A percentile compares a stretch with the other conserved stretches of the same genome.
Evolutionary conservation across 2,113 vertebrate species (phyloP).

Genomic region (Oreochromis tanganicae): DNA sequence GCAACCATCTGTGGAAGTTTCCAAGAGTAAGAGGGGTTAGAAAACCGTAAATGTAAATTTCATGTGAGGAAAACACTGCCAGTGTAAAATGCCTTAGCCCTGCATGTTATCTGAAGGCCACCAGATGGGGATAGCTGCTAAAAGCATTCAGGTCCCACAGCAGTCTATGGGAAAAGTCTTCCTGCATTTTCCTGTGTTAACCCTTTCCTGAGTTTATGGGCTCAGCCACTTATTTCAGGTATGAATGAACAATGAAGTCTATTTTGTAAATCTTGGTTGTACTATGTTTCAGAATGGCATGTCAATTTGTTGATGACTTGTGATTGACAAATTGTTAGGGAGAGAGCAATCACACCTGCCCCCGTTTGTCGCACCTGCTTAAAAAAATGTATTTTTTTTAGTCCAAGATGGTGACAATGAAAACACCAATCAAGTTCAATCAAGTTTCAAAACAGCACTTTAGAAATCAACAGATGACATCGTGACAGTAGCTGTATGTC

Average conservation of each 20-base stretch:
- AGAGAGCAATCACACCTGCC: not conserved
- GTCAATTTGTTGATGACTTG: not conserved
- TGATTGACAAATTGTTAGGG: not conserved
- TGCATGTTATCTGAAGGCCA: not conserved
- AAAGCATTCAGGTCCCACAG: not conserved
- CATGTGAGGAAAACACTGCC: not conserved
- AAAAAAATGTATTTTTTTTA: not conserved
- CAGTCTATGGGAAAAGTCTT: not conserved
- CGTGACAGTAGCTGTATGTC: not conserved
- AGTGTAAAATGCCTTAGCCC: not conserved
- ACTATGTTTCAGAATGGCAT: not conserved
- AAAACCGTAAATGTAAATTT: not conserved
- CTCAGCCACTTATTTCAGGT: not conserved
- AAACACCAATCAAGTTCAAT: not conserved
- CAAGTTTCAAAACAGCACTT: not conserved
- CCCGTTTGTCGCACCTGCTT: not conserved
- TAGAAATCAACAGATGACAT: not conserved
- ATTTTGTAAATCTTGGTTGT: not conserved
- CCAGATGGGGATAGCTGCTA: not conserved
- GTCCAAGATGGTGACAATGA: not conserved
- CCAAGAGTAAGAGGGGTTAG: not conserved
- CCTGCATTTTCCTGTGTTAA: fast-evolving
- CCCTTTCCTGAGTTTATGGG: not conserved
- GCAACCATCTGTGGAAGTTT: not conserved
- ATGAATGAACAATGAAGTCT: not conserved